Evolutionary conservation across 92 coral and sea anemone genomes (phyloP).

Genomic region (Palythoa caribaeorum): DNA sequence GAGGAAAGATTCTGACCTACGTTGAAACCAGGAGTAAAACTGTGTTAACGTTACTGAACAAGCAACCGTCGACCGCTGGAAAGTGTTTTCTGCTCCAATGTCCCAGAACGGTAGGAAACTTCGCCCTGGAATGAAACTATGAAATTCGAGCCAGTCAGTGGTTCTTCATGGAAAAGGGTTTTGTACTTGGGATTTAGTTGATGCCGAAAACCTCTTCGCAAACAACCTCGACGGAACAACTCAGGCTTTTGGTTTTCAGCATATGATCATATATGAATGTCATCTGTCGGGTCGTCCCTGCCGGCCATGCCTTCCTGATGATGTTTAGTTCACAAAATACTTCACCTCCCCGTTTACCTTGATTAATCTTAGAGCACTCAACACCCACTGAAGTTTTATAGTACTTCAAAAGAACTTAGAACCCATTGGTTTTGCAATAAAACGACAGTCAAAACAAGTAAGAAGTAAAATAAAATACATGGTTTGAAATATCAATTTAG

Average conservation of each 20-base stretch:
- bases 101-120: slow-evolving; percentile 22
- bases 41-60: not conserved
- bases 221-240: not conserved
- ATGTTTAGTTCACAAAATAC: no score
- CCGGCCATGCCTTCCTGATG: not conserved
- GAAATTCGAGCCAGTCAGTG: slow-evolving; percentile 17
- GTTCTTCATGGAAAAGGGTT: slow-evolving; percentile 22
- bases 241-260: slow-evolving; percentile 12
- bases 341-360: no score
- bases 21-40: slow-evolving; percentile 9
- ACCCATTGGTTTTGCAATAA: no score
- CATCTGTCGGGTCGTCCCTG: not conserved
- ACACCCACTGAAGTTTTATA: no score
- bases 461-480: no score
- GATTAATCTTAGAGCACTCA: no score
- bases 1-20: slow-evolving; percentile 15
- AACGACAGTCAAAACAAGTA: not conserved
- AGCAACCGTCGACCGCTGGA: slow-evolving; percentile 30
- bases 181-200: not conserved
- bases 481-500: no score
- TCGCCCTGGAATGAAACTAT: slow-evolving; percentile 32
- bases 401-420: no score
- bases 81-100: slow-evolving; percentile 18
- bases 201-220: not conserved
- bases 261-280: not conserved